Conservation (phyloP, 2,888 invertebrate genomes). For the Caenorhabditis virilis region DNA sequence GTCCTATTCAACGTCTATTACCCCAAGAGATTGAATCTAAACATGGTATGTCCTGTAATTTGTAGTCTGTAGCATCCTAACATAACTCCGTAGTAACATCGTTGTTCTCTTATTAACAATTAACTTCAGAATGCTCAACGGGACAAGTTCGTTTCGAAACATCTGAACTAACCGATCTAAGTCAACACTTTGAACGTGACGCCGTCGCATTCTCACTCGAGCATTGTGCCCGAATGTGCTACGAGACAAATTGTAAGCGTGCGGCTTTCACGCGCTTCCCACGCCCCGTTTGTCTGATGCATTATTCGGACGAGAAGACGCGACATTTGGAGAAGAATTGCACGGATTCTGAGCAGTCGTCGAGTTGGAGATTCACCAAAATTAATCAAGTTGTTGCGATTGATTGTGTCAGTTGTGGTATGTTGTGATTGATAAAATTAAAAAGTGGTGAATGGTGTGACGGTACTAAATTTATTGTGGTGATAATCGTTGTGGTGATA, state of each 20-base stretch:
- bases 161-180: conserved; percentile 52
- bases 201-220: conserved; percentile 59
- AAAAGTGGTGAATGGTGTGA: too few species aligned
- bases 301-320: conserved; percentile 35
- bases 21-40: conserved; percentile 40
- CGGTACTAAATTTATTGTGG: too few species aligned
- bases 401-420: conserved; percentile 61
- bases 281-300: conserved; percentile 65
- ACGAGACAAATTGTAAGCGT: conserved; percentile 53
- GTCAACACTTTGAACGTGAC: conserved; percentile 60
- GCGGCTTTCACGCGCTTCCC: conserved; percentile 67
- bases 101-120: background rate
- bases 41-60: conserved; percentile 29
- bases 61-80: background rate
- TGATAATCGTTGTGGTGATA: too few species aligned
- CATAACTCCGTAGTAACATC: background rate
- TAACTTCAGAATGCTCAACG: conserved; percentile 41
- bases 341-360: conserved; percentile 6
- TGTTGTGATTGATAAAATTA: too few species aligned
- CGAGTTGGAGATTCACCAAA: conserved; percentile 48
- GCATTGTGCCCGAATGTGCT: conserved; percentile 64
- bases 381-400: conserved; percentile 63
- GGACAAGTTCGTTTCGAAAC: conserved; percentile 56
- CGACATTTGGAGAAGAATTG: conserved; percentile 19
- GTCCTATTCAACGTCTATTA: conserved; percentile 33